Evolutionary conservation across 2,113 vertebrate genomes (phyloP).

Genomic region (Hippocampus comes): DNA sequence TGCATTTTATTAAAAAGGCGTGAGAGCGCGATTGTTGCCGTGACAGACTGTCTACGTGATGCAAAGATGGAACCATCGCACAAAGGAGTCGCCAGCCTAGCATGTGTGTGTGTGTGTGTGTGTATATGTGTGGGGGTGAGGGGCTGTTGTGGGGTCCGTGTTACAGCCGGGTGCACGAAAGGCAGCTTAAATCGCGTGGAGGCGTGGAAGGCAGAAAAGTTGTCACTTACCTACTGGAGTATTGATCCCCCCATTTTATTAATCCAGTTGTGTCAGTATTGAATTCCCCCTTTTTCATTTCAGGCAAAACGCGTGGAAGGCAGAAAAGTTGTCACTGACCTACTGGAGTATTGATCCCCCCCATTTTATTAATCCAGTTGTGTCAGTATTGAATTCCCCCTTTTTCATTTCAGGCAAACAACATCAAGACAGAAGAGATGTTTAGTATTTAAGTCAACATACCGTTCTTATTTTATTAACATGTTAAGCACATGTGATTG

Average conservation of each 20-base stretch:
- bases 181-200: constrained; percentile 71
- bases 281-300: background rate
- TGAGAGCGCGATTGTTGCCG: constrained; percentile 89
- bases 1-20: constrained; percentile 86
- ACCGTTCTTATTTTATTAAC: too few relatives aligned
- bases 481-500: too few relatives aligned
- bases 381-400: background rate
- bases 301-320: constrained; percentile 1
- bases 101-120: constrained; percentile 43
- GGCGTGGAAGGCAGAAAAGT: constrained; percentile 3
- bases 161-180: constrained; percentile 53
- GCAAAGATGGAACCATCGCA: constrained; percentile 82
- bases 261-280: background rate
- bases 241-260: background rate
- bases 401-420: too few relatives aligned
- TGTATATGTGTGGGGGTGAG: constrained; percentile 14
- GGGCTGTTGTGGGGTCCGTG: constrained; percentile 47
- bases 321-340: background rate
- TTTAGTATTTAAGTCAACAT: too few relatives aligned
- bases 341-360: background rate
- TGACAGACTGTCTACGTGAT: constrained; percentile 86
- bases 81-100: constrained; percentile 86
- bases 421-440: too few relatives aligned
- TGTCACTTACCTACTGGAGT: background rate
- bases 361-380: background rate